phyloP scores from a whole-genome alignment of 1,140 invertebrate genomes.

The Thereuonema tuberculata region DNA sequence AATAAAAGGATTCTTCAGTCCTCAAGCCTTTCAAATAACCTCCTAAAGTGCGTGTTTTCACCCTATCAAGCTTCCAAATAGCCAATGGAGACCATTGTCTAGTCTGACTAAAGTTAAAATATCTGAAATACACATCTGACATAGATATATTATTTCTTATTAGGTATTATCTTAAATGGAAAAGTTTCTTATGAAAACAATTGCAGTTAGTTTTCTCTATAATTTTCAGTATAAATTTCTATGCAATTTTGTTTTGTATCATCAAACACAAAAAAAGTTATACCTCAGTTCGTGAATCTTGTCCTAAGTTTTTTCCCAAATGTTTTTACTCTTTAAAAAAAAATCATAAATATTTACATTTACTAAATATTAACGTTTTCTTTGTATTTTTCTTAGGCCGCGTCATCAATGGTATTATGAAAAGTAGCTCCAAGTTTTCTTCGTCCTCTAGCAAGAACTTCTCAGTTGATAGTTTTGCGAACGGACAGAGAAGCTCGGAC shows the following conservation, averaged over 20 bases:
- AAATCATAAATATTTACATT: background rate
- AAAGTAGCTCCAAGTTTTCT: conserved; percentile 5
- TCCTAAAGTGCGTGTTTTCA: too few relatives aligned
- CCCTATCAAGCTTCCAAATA: too few relatives aligned
- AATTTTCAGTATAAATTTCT: background rate
- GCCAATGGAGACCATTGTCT: too few relatives aligned
- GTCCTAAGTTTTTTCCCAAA: too few relatives aligned
- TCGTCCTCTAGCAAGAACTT: conserved; percentile 3
- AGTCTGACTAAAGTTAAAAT: too few relatives aligned
- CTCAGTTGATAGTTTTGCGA: conserved; percentile 1
- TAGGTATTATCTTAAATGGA: too few relatives aligned
- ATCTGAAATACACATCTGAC: too few relatives aligned
- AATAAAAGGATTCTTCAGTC: too few relatives aligned
- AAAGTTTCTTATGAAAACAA: too few relatives aligned
- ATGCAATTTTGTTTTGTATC: background rate
- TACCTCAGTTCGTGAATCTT: background rate
- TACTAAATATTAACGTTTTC: background rate
- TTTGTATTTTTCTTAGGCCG: background rate
- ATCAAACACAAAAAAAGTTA: background rate
- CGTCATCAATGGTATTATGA: conserved; percentile 1
- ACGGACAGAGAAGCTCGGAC: background rate
- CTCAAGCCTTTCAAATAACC: too few relatives aligned
- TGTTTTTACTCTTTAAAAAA: background rate
- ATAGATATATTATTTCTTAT: too few relatives aligned
- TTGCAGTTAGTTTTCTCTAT: background rate